Evolutionary conservation across 2,113 vertebrate genomes (phyloP).

Genomic region (Protomyctophum bolini): DNA sequence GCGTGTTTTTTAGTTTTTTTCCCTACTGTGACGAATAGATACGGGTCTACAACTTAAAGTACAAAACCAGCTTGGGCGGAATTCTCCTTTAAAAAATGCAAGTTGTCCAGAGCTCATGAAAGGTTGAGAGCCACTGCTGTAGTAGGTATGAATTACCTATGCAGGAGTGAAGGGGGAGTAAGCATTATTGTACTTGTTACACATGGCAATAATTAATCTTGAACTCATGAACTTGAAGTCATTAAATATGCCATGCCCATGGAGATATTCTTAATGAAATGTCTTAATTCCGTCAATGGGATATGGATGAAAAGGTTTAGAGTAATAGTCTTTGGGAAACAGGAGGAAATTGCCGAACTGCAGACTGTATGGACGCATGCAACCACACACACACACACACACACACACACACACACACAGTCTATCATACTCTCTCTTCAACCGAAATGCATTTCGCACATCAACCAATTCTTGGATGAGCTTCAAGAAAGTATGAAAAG

Average conservation of each 20-base stretch:
- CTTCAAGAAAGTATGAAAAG: slow-evolving; percentile 46
- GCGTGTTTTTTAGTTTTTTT: no score
- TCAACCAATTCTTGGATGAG: slow-evolving; percentile 45
- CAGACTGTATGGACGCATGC: slow-evolving; percentile 6
- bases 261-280: slow-evolving; percentile 51
- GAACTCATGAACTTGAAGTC: background rate
- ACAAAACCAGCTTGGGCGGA: no score
- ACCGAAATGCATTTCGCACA: slow-evolving; percentile 35
- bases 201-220: no score
- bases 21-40: no score
- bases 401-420: background rate
- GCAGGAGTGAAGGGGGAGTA: no score
- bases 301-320: slow-evolving; percentile 56
- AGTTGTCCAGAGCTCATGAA: no score
- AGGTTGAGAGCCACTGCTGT: no score
- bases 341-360: slow-evolving; percentile 33
- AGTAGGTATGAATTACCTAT: no score
- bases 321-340: slow-evolving; percentile 50
- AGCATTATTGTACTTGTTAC: no score
- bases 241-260: slow-evolving; percentile 27
- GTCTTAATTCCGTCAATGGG: slow-evolving; percentile 55
- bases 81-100: background rate
- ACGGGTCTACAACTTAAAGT: no score
- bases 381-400: background rate
- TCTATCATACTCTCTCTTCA: background rate